Base-by-base conservation (phyloP, 2,113 vertebrate genomes). In the Menidia beryllina region DNA sequence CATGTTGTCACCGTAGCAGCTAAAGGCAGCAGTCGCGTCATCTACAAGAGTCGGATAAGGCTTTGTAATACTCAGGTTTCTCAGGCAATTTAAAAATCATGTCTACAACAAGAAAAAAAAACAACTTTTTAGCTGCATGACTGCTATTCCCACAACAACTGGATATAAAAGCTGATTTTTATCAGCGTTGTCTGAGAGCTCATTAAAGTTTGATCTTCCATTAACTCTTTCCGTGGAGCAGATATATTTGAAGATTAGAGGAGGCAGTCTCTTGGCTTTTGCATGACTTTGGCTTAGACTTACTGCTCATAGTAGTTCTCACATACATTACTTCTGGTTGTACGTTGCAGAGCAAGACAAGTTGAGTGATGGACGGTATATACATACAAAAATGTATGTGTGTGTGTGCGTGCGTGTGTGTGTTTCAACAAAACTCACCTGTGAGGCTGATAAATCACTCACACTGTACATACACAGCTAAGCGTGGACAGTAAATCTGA, bases 401-500 rank as follows among this genome's bases (percentile, higher is more conserved):
- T 41, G 7, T 41, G 11, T 41, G 14, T 5, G 14, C 15, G 14
- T 41, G 14, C 15, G 14, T 41, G 14, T 41, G 53, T 79, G 81
- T 83, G 87, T 84, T 87, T 87, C 75, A 77, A 91, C 87, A 92
- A 82, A 84, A 90, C 75, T 86, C 88, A 91, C 79, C 85, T 83
- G 76, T 83, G 87, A 82, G 65, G 80, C 75, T 72, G 67, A 75
- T 92, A 92, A 93, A 93, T 92, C 92, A 88, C 80, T 65, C 2
- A 52, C 83, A 81, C 83, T 90, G 83, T 84, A 55, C 67, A 61
- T 70, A 69, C 59, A 7, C 69, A 72, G 67, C 23, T 39, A 70
- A 88, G 77, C 59, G 83, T 64, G 81, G 87, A 90, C 85, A 86
- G 90, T 92, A 90, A 93, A 94, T 93, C 90, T 90, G 79, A 85